phyloP scores from a whole-genome alignment of 2,113 vertebrate species.

The Pyrgilauda ruficollis region DNA sequence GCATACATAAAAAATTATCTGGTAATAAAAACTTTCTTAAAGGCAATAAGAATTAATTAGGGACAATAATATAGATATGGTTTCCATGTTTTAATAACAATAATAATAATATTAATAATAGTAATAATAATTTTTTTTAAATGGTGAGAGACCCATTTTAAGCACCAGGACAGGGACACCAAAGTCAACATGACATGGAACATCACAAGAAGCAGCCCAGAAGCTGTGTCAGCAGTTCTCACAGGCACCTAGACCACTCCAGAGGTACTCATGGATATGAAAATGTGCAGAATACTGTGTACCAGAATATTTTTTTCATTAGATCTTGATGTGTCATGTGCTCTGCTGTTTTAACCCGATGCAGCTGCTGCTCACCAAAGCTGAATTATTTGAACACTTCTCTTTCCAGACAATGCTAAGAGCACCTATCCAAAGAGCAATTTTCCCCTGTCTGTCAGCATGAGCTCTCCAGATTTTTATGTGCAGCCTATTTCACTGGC shows the following conservation, averaged over 20 bases:
- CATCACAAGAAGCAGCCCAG: neutral
- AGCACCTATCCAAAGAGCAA: neutral
- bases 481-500: neutral
- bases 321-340: neutral
- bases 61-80: neutral
- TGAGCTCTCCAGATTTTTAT: neutral
- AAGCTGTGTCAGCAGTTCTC: neutral
- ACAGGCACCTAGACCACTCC: neutral
- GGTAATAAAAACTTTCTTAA: neutral
- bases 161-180: neutral
- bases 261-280: neutral
- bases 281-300: neutral
- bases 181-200: neutral
- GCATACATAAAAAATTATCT: neutral
- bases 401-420: neutral
- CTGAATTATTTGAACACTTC: neutral
- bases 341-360: neutral
- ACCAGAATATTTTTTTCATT: neutral
- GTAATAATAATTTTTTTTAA: too few species aligned
- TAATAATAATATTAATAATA: too few species aligned
- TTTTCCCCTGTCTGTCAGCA: neutral
- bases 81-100: neutral
- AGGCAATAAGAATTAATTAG: neutral
- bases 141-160: accelerated
- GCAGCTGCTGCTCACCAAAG: neutral